phyloP scores from a whole-genome alignment of 1,140 invertebrate species.

The Zaprionus lachaisei region DNA sequence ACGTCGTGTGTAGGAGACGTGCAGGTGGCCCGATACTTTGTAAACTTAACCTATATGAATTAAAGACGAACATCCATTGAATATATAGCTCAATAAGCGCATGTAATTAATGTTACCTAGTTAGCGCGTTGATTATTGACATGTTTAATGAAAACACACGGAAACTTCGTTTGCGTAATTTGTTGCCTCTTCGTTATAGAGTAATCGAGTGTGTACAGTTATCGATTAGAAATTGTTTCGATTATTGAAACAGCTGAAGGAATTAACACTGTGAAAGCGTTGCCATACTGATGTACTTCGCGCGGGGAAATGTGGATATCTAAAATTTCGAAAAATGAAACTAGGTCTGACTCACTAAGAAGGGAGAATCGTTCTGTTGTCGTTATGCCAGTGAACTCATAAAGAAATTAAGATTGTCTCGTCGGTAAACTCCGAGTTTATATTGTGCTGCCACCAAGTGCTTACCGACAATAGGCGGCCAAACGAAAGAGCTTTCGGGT shows the following conservation, averaged over 20 bases:
- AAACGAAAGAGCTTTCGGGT: too few relatives aligned
- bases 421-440: too few relatives aligned
- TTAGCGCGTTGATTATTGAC: constrained; percentile 56
- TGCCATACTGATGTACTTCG: background rate
- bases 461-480: too few relatives aligned
- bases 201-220: background rate
- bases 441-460: too few relatives aligned
- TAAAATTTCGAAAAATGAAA: background rate
- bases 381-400: too few relatives aligned
- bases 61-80: background rate
- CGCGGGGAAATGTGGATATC: background rate
- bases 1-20: constrained; percentile 66
- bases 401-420: too few relatives aligned
- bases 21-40: constrained; percentile 32
- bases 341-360: too few relatives aligned
- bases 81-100: background rate
- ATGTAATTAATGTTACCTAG: constrained; percentile 43
- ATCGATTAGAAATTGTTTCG: background rate
- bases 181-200: constrained; percentile 28
- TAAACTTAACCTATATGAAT: constrained; percentile 46
- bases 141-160: constrained; percentile 58
- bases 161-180: constrained; percentile 47
- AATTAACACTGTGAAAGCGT: background rate
- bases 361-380: too few relatives aligned
- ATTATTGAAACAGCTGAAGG: constrained; percentile 4